Evolutionary conservation across 2,797 vertebrate genomes (phyloP).

Genomic region (Octomys mimax): DNA sequence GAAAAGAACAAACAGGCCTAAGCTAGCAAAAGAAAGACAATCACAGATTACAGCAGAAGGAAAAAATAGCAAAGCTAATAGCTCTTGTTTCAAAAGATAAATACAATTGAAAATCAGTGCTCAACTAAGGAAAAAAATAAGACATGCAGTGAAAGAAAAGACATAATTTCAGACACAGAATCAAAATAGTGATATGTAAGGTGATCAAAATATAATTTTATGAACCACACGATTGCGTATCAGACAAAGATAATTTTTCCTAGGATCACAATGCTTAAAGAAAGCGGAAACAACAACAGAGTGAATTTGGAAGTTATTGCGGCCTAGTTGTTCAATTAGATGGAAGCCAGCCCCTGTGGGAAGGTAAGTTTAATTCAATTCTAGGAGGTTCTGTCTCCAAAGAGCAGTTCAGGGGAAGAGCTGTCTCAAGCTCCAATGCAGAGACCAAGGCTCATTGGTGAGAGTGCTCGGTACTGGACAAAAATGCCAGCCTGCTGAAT

Average conservation of each 20-base stretch:
- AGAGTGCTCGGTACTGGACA: not conserved
- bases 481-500: not conserved
- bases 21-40: not conserved
- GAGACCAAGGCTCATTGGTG: not conserved
- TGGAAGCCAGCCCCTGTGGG: not conserved
- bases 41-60: not conserved
- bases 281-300: not conserved
- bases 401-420: not conserved
- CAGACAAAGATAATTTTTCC: not conserved
- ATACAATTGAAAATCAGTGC: not conserved
- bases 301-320: not conserved
- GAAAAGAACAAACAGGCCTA: not conserved
- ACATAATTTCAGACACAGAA: not conserved
- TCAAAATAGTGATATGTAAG: not conserved
- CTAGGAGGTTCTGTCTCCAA: not conserved
- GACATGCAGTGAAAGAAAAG: not conserved
- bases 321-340: not conserved
- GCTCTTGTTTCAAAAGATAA: not conserved
- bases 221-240: not conserved
- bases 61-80: not conserved
- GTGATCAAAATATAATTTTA: not conserved
- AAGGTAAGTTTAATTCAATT: not conserved
- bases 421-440: not conserved
- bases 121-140: not conserved
- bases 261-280: not conserved